A percentile compares a stretch with the other conserved stretches of the same genome.
phyloP scores from a whole-genome alignment of 2,888 invertebrate species.

The Troilus luridus region DNA sequence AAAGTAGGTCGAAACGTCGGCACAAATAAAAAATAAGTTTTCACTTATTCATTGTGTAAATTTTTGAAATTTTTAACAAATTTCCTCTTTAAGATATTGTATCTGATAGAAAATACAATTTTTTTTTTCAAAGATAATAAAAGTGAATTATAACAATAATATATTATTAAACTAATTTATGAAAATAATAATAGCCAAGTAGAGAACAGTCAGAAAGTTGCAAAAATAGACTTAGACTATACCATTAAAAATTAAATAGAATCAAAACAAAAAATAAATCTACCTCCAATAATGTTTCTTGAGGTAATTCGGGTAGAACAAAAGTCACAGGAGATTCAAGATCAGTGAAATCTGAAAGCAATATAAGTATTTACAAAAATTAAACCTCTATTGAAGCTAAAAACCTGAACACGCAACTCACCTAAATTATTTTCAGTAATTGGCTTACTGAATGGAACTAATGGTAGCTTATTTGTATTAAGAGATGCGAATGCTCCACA shows the following conservation, averaged over 20 bases:
- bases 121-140: not conserved
- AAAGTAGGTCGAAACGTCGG: too few species aligned
- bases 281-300: conserved; percentile 94
- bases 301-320: conserved; percentile 92
- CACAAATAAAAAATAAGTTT: too few species aligned
- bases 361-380: conserved; percentile 44
- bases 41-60: too few species aligned
- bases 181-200: not conserved
- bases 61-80: too few species aligned
- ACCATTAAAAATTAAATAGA: not conserved
- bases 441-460: conserved; percentile 74
- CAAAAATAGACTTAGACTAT: too few species aligned
- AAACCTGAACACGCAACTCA: not conserved
- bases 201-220: not conserved
- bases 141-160: not conserved
- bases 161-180: not conserved
- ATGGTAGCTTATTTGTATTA: conserved; percentile 72
- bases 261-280: conserved; percentile 58
- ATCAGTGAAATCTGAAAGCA: conserved; percentile 67
- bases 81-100: too few species aligned
- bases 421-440: conserved; percentile 61
- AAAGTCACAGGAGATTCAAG: conserved; percentile 76
- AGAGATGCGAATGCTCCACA: conserved; percentile 74
- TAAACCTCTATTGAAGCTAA: not conserved
- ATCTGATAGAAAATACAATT: not conserved